Conservation (phyloP, 2,888 invertebrate species). For the Dione vanillae region DNA sequence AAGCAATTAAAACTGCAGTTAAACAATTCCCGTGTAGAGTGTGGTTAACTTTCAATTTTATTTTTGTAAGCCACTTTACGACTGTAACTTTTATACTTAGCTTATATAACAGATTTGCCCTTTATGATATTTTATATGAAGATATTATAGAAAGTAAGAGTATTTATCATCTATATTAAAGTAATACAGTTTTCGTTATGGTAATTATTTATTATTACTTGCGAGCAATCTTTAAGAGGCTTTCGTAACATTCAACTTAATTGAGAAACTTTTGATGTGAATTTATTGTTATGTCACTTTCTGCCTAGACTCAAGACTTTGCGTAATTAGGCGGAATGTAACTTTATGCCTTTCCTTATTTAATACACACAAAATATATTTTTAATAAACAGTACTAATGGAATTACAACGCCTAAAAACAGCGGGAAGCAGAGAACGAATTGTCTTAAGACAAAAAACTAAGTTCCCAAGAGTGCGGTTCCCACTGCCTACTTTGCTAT, state of each 20-base stretch:
- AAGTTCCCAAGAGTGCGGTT: too few relatives aligned
- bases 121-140: conserved; percentile 6
- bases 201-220: not conserved
- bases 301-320: not conserved
- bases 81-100: not conserved
- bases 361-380: not conserved
- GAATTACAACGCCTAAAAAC: too few relatives aligned
- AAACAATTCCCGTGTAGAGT: conserved; percentile 19
- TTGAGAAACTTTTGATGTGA: not conserved
- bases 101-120: not conserved
- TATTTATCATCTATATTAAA: not conserved
- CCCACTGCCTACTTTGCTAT: too few relatives aligned
- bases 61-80: conserved; percentile 8
- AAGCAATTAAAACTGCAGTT: conserved; percentile 30
- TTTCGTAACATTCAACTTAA: not conserved
- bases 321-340: not conserved
- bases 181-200: not conserved
- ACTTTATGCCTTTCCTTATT: not conserved
- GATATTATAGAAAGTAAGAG: conserved; percentile 2
- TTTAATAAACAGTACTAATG: not conserved
- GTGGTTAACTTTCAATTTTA: conserved; percentile 30
- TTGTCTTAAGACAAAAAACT: too few relatives aligned
- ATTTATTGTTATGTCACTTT: not conserved
- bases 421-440: too few relatives aligned
- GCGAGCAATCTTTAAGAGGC: not conserved